Evolutionary conservation across 2,113 vertebrate species (phyloP), one percentile per base, ranked within the genome.

Genomic region (Synodontis membranacea): DNA sequence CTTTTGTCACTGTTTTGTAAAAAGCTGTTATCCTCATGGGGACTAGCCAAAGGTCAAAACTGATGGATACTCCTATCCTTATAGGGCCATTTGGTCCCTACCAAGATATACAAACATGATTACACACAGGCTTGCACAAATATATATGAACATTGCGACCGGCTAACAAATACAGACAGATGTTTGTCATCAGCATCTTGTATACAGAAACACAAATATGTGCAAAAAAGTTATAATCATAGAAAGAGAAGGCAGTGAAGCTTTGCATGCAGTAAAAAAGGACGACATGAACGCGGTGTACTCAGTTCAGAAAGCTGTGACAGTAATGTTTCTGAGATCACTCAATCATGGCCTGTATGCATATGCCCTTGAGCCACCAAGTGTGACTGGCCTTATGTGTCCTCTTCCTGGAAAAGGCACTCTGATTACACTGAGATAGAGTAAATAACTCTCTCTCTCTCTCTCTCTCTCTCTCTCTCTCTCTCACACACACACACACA

Each of bases 371-470:
- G 88, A 89, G 82, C 66, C 54, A 70, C 66, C 86, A 72, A 89
- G 64, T 87, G 85, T 80, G 54, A 56, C 64, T 75, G 76, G 83
- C 80, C 85, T 84, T 85, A 86, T 84, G 74, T 86, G 85, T 79
- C 66, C 81, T 86, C 52, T 74, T 89, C 79, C 88, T 83, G 64
- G 84, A 83, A 84, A 75, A 82, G 86, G 70, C 74, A 74, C 90
- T 91, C 86, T 58, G 68, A 89, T 91, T 89, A 89, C 87, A 90
- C 78, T 70, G 62, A 82, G 74, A 86, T 86, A 89, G 80, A 84
- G 90, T 89, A 89, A 91, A 89, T 88, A 86, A 86, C 66, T 78
- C 62, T 52, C 86, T 79, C 58, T 34, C 81, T 23, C 58, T 66
- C 58, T 68, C 56, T 48, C 39, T 60, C 52, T 60, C 74, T 64